A percentile compares a stretch with the other conserved stretches of the same genome.
These are phyloP conservation scores for Caiman crocodilus DNA, from an alignment of 2,797 vertebrate genomes.

Conservation along the genomic window DNA sequence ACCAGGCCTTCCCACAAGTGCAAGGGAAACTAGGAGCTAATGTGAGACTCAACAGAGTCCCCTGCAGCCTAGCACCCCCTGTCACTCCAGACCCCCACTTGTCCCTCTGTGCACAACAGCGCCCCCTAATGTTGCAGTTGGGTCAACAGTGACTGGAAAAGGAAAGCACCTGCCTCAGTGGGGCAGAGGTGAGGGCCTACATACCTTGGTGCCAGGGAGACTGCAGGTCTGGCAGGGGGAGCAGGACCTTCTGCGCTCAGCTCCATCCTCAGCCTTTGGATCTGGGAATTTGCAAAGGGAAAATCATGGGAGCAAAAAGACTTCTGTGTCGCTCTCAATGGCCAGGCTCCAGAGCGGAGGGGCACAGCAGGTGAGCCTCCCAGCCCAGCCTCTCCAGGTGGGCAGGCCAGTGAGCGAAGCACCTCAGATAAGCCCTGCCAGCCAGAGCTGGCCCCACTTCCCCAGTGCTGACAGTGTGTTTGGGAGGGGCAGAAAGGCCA, in stretches of 20 bases:
- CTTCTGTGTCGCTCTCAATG: background rate
- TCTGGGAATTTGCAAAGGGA: background rate
- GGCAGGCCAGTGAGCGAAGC: background rate
- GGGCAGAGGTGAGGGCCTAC: no score
- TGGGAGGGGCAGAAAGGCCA: no score
- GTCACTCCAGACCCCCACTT: background rate
- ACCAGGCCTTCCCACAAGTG: background rate
- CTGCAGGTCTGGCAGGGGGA: background rate
- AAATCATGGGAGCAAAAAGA: background rate
- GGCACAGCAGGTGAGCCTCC: background rate
- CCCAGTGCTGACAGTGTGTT: no score
- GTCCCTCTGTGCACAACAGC: background rate
- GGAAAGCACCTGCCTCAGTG: background rate
- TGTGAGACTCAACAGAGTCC: background rate
- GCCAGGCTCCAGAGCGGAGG: no score
- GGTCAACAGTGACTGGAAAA: background rate
- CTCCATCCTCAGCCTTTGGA: background rate
- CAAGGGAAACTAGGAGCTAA: background rate
- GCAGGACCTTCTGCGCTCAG: background rate
- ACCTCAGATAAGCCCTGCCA: no score
- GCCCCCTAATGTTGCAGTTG: background rate
- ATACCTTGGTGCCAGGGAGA: background rate
- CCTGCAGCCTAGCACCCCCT: background rate
- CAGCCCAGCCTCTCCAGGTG: background rate
- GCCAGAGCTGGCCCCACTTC: no score